Evolutionary conservation across 2,888 invertebrate genomes (phyloP), one percentile per base, ranked within the genome.

Genomic region (Orchesella flavescens): DNA sequence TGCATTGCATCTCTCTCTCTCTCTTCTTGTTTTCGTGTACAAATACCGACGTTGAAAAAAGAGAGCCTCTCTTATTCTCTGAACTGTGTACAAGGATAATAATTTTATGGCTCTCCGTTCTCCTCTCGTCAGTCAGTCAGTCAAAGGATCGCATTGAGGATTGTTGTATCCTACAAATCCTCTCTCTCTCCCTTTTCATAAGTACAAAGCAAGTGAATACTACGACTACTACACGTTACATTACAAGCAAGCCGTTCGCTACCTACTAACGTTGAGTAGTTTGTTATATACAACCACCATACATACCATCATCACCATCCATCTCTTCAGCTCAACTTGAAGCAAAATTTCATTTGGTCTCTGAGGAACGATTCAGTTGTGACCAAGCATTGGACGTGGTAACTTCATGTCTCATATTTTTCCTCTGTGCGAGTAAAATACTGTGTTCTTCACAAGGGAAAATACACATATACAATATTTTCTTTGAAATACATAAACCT

Each of bases 341-440:
- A 80, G 80, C 72, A 73, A 74, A 74, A 81, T 81, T 81, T 74
- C 73, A 81, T 81, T 74, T 81, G 81, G 81, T 81, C 81, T 80
- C 80, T 81, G 81, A 81, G 81, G 81, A 81, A 68, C 81, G 81
- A 81, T 81, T 81, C 81, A 81, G 81, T 81, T 81, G 81, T 81
- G 81, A 74, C 73, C 73, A 81, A 81, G 81, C 68, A 23, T 81
- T 74, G 74, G 81, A 81, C 81, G 81, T 74, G 81, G 43, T 61
- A 81, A 74, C 81, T 72, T 73, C 74, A 68, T 74, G 73, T 74
- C 53, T 69, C 15, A 23, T 68, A 23, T 43, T 49, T 23, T 69
- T 49, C 49, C n/a, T 3, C 49, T 12, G 15, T 49, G 15, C n/a
- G n/a, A 10, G 12, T 49, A 49, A 15, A 49, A 49, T 17, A 21